Conservation (phyloP, 92 coral and sea anemone species). For the Muricea muricata region DNA sequence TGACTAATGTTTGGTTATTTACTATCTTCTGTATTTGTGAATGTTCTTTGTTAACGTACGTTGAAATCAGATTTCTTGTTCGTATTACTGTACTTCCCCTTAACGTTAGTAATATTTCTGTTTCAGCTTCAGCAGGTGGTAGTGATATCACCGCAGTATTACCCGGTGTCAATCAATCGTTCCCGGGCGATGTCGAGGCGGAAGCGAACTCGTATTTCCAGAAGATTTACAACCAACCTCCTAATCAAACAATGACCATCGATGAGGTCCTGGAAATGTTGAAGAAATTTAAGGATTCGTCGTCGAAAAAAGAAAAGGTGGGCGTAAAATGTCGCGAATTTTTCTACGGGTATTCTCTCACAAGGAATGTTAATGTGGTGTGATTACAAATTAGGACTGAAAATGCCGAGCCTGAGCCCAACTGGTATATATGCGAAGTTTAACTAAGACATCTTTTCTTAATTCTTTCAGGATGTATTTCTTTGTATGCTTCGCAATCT, state of each 20-base stretch:
- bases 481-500: slow-evolving; percentile 96
- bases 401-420: no score
- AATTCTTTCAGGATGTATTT: slow-evolving; percentile 78
- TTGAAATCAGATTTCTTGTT: no score
- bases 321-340: not conserved
- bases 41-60: no score
- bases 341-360: no score
- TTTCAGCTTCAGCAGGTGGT: no score
- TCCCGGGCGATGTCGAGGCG: slow-evolving; percentile 94
- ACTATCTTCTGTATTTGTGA: no score
- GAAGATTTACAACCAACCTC: slow-evolving; percentile 97
- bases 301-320: slow-evolving; percentile 92
- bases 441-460: not conserved
- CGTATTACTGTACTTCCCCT: no score
- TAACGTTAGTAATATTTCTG: no score
- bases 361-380: no score
- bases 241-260: slow-evolving; percentile 94
- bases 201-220: slow-evolving; percentile 98
- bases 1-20: no score
- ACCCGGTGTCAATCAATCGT: slow-evolving; percentile 97
- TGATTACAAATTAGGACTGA: no score
- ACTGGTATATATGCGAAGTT: no score
- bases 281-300: slow-evolving; percentile 92
- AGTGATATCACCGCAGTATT: slow-evolving; percentile 93
- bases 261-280: slow-evolving; percentile 97